These are phyloP conservation scores for Euzophera pinguis DNA, from an alignment of 2,888 invertebrate genomes.

Conservation along the genomic window DNA sequence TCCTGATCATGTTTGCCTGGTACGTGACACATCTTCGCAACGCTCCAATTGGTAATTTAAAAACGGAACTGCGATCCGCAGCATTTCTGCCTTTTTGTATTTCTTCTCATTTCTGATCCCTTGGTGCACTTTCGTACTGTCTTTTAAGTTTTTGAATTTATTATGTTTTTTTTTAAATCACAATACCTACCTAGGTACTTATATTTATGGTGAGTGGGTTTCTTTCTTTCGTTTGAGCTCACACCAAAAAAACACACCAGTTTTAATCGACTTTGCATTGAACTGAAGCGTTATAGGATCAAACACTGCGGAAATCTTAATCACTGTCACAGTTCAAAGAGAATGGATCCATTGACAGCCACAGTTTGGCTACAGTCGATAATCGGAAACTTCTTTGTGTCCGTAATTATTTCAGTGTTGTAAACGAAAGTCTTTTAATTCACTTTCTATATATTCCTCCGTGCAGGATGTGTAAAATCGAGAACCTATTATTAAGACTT, in stretches of 20 bases:
- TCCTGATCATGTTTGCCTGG: constrained; percentile 18
- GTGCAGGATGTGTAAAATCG: no score
- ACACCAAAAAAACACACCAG: neutral
- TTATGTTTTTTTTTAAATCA: no score
- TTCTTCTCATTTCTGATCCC: constrained; percentile 14
- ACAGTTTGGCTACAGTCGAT: neutral
- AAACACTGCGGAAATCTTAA: constrained; percentile 3
- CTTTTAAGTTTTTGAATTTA: neutral
- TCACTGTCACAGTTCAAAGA: neutral
- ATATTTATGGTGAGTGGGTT: no score
- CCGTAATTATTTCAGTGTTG: neutral
- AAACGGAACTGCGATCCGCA: constrained; percentile 19
- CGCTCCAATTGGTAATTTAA: constrained; percentile 22
- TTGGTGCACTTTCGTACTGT: constrained; percentile 17
- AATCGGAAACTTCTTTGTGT: neutral
- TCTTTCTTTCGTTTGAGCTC: no score
- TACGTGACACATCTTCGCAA: constrained; percentile 17
- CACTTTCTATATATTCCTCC: no score
- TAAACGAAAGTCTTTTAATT: no score
- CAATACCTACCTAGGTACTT: no score
- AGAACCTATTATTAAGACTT: no score
- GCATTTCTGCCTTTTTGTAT: constrained; percentile 12
- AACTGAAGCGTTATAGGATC: neutral
- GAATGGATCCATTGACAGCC: neutral
- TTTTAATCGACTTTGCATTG: neutral